phyloP scores from a whole-genome alignment of 2,113 vertebrate genomes.

The Platanista minor region DNA sequence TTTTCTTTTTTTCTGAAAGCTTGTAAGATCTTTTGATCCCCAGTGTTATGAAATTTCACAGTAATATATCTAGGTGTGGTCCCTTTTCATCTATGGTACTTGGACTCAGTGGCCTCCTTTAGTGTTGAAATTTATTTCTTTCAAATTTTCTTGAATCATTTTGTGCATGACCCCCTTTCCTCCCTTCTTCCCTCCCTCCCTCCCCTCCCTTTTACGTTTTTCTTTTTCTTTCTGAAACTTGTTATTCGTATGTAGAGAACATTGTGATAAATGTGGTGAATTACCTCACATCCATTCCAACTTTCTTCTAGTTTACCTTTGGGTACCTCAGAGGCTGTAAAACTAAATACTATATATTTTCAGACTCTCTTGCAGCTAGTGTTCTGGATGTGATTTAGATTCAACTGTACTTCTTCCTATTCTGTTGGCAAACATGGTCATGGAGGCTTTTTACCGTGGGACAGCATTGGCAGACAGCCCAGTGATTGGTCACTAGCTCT shows the following conservation, averaged over 20 bases:
- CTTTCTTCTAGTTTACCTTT: background rate
- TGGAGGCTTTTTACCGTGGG: background rate
- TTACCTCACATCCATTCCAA: background rate
- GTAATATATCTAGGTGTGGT: background rate
- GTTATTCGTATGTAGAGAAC: background rate
- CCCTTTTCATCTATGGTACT: background rate
- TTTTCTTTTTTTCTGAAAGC: background rate
- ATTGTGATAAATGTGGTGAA: background rate
- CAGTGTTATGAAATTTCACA: background rate
- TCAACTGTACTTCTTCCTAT: background rate
- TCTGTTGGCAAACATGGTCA: background rate
- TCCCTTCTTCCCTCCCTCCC: too few species aligned
- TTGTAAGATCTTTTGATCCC: background rate
- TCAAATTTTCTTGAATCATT: background rate
- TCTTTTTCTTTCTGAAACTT: background rate
- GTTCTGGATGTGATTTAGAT: background rate
- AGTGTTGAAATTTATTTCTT: background rate
- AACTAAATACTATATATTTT: background rate
- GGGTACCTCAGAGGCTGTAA: background rate
- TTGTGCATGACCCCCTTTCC: background rate
- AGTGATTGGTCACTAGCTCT: background rate
- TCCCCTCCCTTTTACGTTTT: too few species aligned
- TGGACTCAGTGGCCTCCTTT: background rate
- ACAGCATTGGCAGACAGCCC: background rate
- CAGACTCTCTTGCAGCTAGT: background rate